A percentile compares a stretch with the other conserved stretches of the same genome.
Evolutionary conservation across 30 jellyfish, hydroid and myxozoan species (phyloP).

Genomic region (Aurelia aurita): DNA sequence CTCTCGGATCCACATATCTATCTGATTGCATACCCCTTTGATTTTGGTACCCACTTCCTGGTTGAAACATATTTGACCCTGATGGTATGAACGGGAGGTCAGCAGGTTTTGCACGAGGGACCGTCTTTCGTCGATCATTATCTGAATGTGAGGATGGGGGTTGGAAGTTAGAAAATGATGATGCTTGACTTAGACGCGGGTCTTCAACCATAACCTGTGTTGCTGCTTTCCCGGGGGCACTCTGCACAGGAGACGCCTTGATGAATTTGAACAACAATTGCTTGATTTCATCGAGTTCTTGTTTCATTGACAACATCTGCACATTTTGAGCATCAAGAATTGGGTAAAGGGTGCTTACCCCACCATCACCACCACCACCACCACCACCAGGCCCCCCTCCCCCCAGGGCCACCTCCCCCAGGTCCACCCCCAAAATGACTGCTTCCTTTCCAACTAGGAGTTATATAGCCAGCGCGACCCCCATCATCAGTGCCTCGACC

Average conservation of each 20-base stretch:
- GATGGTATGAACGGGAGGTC: neutral
- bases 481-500: conserved; percentile 22
- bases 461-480: conserved; percentile 25
- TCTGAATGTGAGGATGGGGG: neutral
- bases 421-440: conserved; percentile 60
- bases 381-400: conserved; percentile 74
- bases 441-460: conserved; percentile 57
- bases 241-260: conserved; percentile 45
- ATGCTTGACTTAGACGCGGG: neutral
- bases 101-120: too few species aligned
- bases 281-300: conserved; percentile 75
- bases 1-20: neutral
- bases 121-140: too few species aligned
- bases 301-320: conserved; percentile 52
- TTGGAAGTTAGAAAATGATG: neutral
- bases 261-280: conserved; percentile 52
- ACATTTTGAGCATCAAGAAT: conserved; percentile 66
- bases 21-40: neutral
- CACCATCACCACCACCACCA: conserved; percentile 43
- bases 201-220: conserved; percentile 13
- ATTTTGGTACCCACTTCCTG: neutral
- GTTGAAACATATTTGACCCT: neutral
- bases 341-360: conserved; percentile 18
- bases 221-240: conserved; percentile 29
- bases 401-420: conserved; percentile 80